phyloP scores from a whole-genome alignment of 2,113 vertebrate species.

The Numida meleagris region DNA sequence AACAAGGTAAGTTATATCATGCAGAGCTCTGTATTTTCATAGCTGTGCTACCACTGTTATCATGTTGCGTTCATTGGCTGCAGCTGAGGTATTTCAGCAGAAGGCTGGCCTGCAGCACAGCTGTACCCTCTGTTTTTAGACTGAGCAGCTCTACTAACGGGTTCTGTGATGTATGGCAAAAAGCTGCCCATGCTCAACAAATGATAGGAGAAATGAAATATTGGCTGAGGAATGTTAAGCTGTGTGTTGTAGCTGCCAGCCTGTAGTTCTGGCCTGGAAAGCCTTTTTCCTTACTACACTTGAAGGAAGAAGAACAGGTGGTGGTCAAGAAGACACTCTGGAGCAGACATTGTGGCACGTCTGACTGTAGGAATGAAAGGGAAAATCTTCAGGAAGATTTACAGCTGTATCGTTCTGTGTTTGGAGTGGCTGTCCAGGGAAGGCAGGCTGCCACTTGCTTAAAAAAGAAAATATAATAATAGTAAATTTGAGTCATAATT shows the following conservation, averaged over 20 bases:
- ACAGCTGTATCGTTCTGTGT: background rate
- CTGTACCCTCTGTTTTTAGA: conserved; percentile 48
- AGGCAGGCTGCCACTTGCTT: conserved; percentile 19
- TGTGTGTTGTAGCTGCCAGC: background rate
- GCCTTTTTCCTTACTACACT: background rate
- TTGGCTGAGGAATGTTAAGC: conserved; percentile 32
- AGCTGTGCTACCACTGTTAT: background rate
- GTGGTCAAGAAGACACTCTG: background rate
- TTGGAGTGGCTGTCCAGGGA: background rate
- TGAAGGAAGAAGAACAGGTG: conserved; percentile 43
- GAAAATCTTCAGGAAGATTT: conserved; percentile 26
- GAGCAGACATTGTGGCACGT: background rate
- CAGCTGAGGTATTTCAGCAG: conserved; percentile 9
- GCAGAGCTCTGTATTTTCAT: background rate
- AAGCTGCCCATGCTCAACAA: background rate
- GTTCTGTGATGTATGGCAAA: conserved; percentile 13
- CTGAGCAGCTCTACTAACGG: background rate
- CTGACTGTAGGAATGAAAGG: background rate
- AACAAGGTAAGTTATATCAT: conserved; percentile 13
- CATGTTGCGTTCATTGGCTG: background rate
- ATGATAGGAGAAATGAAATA: conserved; percentile 17
- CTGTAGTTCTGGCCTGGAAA: background rate
- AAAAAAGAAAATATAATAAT: background rate
- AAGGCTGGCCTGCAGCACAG: background rate
- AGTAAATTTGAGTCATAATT: background rate